Evolutionary conservation across 1,140 invertebrate genomes (phyloP).

Genomic region (Hormaphis cornu): DNA sequence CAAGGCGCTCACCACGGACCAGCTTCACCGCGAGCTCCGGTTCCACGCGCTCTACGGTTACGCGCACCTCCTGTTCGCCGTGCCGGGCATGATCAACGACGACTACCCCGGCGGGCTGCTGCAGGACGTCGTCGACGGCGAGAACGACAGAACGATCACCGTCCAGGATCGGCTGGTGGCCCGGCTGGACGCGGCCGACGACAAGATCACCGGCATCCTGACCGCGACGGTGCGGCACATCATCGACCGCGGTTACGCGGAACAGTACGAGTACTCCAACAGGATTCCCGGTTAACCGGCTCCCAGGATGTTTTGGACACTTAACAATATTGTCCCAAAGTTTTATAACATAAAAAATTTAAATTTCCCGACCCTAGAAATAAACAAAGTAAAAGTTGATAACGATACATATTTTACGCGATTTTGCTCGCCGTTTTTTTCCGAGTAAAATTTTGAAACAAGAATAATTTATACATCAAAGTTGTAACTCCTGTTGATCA

Average conservation of each 20-base stretch:
- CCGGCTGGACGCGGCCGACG: background rate
- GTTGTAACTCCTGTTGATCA: too few relatives aligned
- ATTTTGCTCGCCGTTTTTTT: too few relatives aligned
- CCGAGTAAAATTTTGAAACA: too few relatives aligned
- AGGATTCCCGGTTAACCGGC: background rate
- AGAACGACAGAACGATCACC: background rate
- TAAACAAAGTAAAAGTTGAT: too few relatives aligned
- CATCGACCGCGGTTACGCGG: constrained; percentile 16
- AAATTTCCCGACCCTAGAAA: too few relatives aligned
- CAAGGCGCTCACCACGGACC: constrained; percentile 35
- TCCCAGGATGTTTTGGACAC: too few relatives aligned
- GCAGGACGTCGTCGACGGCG: background rate
- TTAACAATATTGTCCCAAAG: too few relatives aligned
- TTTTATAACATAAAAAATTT: too few relatives aligned
- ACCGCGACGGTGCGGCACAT: background rate
- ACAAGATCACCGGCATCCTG: background rate
- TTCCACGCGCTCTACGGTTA: constrained; percentile 40
- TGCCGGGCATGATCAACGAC: constrained; percentile 35
- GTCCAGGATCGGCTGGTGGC: background rate
- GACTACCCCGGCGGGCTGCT: background rate
- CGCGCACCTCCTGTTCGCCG: constrained; percentile 38
- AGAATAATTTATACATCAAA: too few relatives aligned
- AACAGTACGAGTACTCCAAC: background rate
- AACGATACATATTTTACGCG: too few relatives aligned
- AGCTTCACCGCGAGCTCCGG: constrained; percentile 39